Evolutionary conservation across 2,888 invertebrate genomes (phyloP).

Genomic region (Scaptomyza caliginosa): DNA sequence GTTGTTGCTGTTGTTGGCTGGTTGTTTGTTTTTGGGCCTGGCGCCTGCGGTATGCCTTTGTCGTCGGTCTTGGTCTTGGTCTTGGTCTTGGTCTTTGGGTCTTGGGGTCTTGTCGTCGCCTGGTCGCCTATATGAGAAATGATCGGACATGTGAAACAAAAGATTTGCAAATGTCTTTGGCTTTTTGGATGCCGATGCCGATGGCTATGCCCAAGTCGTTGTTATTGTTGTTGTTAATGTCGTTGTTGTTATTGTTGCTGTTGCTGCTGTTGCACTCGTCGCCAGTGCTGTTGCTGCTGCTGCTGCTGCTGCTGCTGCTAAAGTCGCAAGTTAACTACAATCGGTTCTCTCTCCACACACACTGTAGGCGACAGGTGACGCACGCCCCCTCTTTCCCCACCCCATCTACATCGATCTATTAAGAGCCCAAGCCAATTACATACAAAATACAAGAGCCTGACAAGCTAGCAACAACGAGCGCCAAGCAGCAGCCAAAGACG

Average conservation of each 20-base stretch:
- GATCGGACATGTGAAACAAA: constrained; percentile 82
- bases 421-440: constrained; percentile 70
- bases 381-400: constrained; percentile 26
- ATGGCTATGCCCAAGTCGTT: constrained; percentile 17
- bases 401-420: constrained; percentile 38
- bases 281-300: constrained; percentile 23
- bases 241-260: constrained; percentile 9
- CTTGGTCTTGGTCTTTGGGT: constrained; percentile 39
- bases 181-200: constrained; percentile 71
- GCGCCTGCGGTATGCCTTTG: constrained; percentile 83
- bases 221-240: constrained; percentile 15
- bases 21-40: constrained; percentile 72
- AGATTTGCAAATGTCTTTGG: constrained; percentile 81
- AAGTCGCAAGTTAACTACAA: constrained; percentile 47
- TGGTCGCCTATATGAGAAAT: constrained; percentile 81
- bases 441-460: constrained; percentile 74
- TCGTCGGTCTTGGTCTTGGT: constrained; percentile 56
- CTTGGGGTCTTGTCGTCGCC: constrained; percentile 65
- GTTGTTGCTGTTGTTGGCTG: constrained; percentile 8
- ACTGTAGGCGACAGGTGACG: constrained; percentile 76
- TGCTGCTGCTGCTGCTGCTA: constrained; percentile 44
- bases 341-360: constrained; percentile 34
- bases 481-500: constrained; percentile 17
- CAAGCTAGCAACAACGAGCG: constrained; percentile 55
- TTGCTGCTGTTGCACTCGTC: constrained; percentile 29